phyloP scores from a whole-genome alignment of 1,140 invertebrate species.

The Hycleus cichorii region DNA sequence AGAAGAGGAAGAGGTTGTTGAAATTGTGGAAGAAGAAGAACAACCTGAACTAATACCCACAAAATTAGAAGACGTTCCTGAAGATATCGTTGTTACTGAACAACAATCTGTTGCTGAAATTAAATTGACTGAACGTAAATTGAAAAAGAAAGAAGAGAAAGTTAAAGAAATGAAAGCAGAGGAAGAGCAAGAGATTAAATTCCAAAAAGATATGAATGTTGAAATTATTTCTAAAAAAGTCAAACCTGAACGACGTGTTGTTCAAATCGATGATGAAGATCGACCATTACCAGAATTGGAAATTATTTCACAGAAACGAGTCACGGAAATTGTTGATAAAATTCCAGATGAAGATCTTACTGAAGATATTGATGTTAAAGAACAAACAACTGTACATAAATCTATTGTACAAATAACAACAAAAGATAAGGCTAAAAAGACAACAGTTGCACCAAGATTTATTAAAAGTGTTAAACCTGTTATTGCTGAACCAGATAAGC shows the following conservation, averaged over 20 bases:
- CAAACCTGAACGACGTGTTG: conserved; percentile 38
- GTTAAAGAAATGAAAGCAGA: conserved; percentile 38
- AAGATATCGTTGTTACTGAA: conserved; percentile 31
- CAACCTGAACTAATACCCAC: conserved; percentile 29
- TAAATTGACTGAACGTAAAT: conserved; percentile 33
- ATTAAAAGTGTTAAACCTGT: conserved; percentile 61
- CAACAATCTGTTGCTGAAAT: conserved; percentile 40
- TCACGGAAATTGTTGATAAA: conserved; percentile 42
- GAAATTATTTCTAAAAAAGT: conserved; percentile 46
- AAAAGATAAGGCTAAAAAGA: conserved; percentile 45
- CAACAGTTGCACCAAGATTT: conserved; percentile 58
- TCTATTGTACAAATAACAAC: conserved; percentile 44
- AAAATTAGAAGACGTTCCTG: conserved; percentile 32
- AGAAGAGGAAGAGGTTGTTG: conserved; percentile 21
- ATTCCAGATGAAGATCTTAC: conserved; percentile 44
- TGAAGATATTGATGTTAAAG: conserved; percentile 40
- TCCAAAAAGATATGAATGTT: conserved; percentile 45
- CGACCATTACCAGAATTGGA: conserved; percentile 50
- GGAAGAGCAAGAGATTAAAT: conserved; percentile 40
- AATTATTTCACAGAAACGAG: conserved; percentile 40
- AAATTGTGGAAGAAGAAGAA: conserved; percentile 36
- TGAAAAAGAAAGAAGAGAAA: conserved; percentile 36
- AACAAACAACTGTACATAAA: conserved; percentile 38
- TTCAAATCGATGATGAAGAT: conserved; percentile 41
- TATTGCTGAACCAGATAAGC: conserved; percentile 52